Evolutionary conservation across 2,113 vertebrate species (phyloP).

Genomic region (Parus major): DNA sequence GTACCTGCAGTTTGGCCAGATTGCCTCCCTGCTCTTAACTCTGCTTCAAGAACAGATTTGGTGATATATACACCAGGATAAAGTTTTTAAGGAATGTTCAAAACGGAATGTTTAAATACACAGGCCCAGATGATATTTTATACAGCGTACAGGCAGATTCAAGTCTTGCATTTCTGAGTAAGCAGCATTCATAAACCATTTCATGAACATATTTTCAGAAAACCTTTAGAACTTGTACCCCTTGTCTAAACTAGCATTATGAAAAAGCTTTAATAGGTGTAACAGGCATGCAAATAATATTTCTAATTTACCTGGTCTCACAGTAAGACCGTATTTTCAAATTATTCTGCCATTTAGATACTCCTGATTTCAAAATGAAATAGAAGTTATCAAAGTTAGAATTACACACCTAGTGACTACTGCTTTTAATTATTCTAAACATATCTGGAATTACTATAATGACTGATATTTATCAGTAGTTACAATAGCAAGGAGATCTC

Average conservation of each 20-base stretch:
- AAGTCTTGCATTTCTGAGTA: not conserved
- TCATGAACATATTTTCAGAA: not conserved
- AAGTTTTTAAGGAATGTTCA: not conserved
- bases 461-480: not conserved
- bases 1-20: not conserved
- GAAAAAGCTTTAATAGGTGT: not conserved
- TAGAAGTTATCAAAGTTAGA: not conserved
- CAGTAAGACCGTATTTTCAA: slow-evolving; percentile 17
- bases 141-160: not conserved
- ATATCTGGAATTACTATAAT: not conserved
- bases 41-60: not conserved
- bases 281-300: not conserved
- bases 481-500: not conserved
- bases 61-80: not conserved
- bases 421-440: slow-evolving; percentile 23
- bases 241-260: not conserved
- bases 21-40: not conserved
- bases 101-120: not conserved
- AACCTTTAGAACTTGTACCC: not conserved
- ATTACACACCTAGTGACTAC: not conserved
- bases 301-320: slow-evolving; percentile 2
- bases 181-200: not conserved
- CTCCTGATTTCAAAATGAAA: slow-evolving; percentile 33
- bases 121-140: not conserved
- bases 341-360: slow-evolving; percentile 22